These are phyloP conservation scores for Melanotaenia duboulayi DNA, from an alignment of 2,113 vertebrate genomes.

Conservation along the genomic window DNA sequence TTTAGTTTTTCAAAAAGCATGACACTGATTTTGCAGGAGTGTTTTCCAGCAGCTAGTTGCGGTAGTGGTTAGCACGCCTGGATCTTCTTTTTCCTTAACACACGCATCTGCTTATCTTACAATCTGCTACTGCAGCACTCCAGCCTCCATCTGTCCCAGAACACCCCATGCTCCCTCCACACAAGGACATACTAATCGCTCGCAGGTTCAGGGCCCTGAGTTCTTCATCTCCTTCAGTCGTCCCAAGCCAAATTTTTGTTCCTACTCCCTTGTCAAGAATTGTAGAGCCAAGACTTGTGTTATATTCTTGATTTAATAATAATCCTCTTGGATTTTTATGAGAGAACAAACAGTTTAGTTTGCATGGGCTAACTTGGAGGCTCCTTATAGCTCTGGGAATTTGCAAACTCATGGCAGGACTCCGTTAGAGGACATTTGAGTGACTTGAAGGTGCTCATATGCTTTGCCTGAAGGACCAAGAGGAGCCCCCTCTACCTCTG, in stretches of 20 bases:
- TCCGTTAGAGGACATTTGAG: conserved; percentile 19
- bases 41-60: conserved; percentile 62
- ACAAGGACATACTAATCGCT: conserved; percentile 53
- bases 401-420: conserved; percentile 34
- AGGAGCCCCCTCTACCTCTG: conserved; percentile 66
- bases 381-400: conserved; percentile 33
- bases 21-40: conserved; percentile 29
- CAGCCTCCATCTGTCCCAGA: conserved; percentile 70
- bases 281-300: conserved; percentile 34
- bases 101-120: conserved; percentile 76
- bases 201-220: background rate
- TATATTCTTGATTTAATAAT: conserved; percentile 56
- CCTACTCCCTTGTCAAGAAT: conserved; percentile 18
- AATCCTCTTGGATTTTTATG: conserved; percentile 45
- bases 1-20: too few relatives aligned
- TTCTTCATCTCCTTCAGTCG: conserved; percentile 20
- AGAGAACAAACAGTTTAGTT: conserved; percentile 26
- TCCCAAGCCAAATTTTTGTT: conserved; percentile 7
- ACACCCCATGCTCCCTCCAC: conserved; percentile 65
- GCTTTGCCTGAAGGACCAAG: conserved; percentile 53
- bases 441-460: conserved; percentile 19
- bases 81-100: conserved; percentile 54
- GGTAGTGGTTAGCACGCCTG: conserved; percentile 68
- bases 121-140: conserved; percentile 75
- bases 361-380: conserved; percentile 23